Conservation (phyloP, 2,888 invertebrate genomes). For the Spilarctia lutea region DNA sequence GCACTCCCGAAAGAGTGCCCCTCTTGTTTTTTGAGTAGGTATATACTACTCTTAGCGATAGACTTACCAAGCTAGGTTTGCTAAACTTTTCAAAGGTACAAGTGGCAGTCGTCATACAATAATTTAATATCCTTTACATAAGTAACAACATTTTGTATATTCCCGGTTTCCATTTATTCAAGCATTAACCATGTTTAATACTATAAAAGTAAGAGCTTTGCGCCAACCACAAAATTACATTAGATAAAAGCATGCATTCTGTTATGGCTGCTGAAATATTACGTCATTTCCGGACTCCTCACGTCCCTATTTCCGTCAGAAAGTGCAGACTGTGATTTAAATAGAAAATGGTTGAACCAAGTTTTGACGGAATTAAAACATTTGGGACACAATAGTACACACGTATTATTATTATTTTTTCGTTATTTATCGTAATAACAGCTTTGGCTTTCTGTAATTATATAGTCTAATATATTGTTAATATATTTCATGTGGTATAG, state of each 20-base stretch:
- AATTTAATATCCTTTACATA: background rate
- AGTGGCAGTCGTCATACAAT: background rate
- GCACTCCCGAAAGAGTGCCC: no score
- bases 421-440: background rate
- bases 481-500: background rate
- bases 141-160: background rate
- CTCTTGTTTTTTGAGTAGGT: no score
- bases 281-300: conserved; percentile 28
- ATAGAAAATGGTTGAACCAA: conserved; percentile 12
- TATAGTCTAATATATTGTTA: background rate
- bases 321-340: conserved; percentile 27
- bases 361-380: conserved; percentile 7
- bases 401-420: background rate
- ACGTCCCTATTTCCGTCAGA: conserved; percentile 26
- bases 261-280: conserved; percentile 24
- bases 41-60: no score
- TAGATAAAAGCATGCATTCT: conserved; percentile 24
- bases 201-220: conserved; percentile 16
- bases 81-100: background rate
- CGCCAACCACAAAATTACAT: conserved; percentile 20
- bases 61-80: no score
- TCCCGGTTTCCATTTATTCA: background rate
- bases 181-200: conserved; percentile 5
- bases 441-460: background rate
- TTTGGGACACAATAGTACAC: background rate